Evolutionary conservation across 92 coral and sea anemone species (phyloP), one percentile per base, ranked within the genome.

Genomic region (Epizoanthus rinbou): DNA sequence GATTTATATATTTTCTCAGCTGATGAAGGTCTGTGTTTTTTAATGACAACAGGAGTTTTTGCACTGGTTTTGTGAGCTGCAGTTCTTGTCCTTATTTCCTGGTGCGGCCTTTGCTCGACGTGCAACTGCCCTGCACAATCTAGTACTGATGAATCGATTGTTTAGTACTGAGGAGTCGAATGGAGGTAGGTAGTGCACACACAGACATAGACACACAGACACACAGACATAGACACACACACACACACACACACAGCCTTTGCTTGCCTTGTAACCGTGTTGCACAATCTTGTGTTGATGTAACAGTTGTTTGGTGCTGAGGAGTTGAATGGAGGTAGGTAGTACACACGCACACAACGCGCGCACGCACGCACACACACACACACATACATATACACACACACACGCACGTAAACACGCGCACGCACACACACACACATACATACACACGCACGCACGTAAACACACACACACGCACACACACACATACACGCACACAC

Each of bases 61-160:
- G 17, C 85, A 43, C 21, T 91, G 95, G 98, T 94, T 89, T 73
- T 72, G 80, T 57, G 84, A 83, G 11, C 87, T 80, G 22, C 92
- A 89, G 74, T 94, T 94, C 59, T 75, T 83, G 31, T 92, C 98
- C 5, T 69, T 94, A 60, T 94, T 91, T 72, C 98, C 98, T 19
- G 95, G 95, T 54, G 92, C 95, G n/a, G 90, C 95, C 16, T 92
- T 90, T 50, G 82, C 92, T 39, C 95, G 98, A 11, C 91, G 95
- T 37, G 89, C 92, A 31, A 90, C 98, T 80, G 93, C 95, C 15
- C 81, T 94, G 64, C 86, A 89, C 72, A 71, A 87, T 67, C 85
- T 94, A 33, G 81, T 58, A 25, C 82, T 91, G 64, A 52, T 92
- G 54, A 76, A 73, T 80, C 73, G 89, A 52, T 73, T 94, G 33